These are phyloP conservation scores for Lophius americanus DNA, from an alignment of 2,797 vertebrate species.

Conservation along the genomic window DNA sequence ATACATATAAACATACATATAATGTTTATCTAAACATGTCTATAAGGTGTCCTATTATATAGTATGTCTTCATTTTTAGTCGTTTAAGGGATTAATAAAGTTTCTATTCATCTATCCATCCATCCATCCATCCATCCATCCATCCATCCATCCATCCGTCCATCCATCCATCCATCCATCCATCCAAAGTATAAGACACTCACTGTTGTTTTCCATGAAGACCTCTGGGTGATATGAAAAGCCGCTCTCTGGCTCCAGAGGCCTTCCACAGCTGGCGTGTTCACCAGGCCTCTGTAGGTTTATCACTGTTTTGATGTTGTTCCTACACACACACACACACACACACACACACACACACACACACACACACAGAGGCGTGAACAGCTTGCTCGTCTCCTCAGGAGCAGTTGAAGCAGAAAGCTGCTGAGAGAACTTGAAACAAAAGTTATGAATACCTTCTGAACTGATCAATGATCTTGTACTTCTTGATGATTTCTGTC, in stretches of 20 bases:
- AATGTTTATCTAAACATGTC: no score
- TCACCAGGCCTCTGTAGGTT: slow-evolving; percentile 96
- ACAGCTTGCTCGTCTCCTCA: not conserved
- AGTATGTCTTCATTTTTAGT: no score
- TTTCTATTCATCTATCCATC: no score
- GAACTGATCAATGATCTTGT: slow-evolving; percentile 91
- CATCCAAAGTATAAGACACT: slow-evolving; percentile 51
- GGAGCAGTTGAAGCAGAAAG: not conserved
- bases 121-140: no score
- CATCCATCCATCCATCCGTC: no score
- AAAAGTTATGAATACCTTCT: slow-evolving; percentile 80
- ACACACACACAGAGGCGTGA: slow-evolving; percentile 24
- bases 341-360: slow-evolving; percentile 33
- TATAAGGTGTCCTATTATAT: no score
- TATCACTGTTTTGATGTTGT: slow-evolving; percentile 92
- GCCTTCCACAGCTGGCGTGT: slow-evolving; percentile 93
- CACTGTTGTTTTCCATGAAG: slow-evolving; percentile 97
- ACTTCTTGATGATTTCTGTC: slow-evolving; percentile 91
- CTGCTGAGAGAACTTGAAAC: not conserved
- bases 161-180: no score
- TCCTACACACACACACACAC: slow-evolving; percentile 73
- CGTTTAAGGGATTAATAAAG: no score
- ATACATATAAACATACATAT: no score
- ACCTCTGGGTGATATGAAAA: slow-evolving; percentile 94
- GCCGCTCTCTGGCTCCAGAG: slow-evolving; percentile 91